Conservation (phyloP, 2,113 vertebrate species). For the Dinomys branickii region DNA sequence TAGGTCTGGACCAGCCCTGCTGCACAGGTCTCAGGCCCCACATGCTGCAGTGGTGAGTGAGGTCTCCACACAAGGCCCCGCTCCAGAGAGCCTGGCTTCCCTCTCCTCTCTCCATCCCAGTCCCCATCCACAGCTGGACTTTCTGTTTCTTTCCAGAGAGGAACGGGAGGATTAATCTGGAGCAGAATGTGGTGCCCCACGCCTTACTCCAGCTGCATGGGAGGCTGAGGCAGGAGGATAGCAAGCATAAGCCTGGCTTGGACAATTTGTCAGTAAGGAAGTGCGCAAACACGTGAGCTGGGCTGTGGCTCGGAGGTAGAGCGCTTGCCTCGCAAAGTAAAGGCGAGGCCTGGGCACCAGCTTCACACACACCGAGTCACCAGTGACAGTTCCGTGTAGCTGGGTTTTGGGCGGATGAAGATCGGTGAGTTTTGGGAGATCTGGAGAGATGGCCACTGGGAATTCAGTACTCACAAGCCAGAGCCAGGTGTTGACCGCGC, state of each 20-base stretch:
- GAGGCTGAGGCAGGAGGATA: neutral
- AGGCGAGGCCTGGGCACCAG: neutral
- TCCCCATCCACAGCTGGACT: neutral
- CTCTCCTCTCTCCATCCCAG: too few relatives aligned
- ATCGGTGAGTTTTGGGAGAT: neutral
- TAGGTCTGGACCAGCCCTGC: neutral
- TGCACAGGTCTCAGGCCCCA: too few relatives aligned
- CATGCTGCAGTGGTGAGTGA: neutral
- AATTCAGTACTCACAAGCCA: neutral
- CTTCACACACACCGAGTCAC: neutral
- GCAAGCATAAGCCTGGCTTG: neutral
- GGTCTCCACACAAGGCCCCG: fast-evolving
- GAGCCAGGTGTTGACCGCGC: neutral
- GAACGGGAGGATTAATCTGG: neutral
- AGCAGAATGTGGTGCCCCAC: neutral
- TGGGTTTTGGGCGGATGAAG: neutral
- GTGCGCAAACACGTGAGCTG: neutral
- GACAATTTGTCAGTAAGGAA: neutral
- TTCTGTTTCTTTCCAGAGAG: neutral
- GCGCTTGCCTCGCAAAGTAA: too few relatives aligned
- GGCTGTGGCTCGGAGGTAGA: neutral
- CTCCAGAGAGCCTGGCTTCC: neutral
- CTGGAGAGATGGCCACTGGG: neutral
- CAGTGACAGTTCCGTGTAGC: neutral
- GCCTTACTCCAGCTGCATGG: neutral